These are phyloP conservation scores for Pyralis farinalis DNA, from an alignment of 2,888 invertebrate species.

Conservation along the genomic window DNA sequence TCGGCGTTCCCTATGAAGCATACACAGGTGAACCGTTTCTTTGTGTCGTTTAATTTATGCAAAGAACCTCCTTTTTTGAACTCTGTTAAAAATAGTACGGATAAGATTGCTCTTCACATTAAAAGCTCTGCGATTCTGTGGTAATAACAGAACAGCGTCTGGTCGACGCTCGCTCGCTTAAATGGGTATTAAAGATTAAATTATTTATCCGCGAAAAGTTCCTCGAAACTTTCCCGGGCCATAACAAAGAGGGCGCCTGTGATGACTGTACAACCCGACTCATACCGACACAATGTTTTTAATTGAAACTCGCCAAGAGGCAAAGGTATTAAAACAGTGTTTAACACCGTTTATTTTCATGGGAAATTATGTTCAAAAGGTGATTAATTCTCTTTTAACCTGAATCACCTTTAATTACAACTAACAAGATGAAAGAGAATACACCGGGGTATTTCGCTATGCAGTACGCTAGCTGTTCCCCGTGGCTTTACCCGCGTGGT, in stretches of 20 bases:
- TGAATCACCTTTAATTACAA: constrained; percentile 26
- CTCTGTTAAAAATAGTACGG: no score
- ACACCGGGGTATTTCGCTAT: neutral
- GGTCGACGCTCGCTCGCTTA: constrained; percentile 48
- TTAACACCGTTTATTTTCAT: constrained; percentile 41
- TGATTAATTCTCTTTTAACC: constrained; percentile 38
- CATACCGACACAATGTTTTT: constrained; percentile 33
- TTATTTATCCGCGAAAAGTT: constrained; percentile 67
- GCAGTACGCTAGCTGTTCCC: neutral
- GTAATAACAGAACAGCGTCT: constrained; percentile 47
- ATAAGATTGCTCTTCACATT: no score
- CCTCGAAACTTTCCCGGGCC: constrained; percentile 45
- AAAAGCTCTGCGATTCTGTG: constrained; percentile 44
- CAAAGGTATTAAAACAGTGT: constrained; percentile 46
- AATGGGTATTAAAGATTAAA: constrained; percentile 69
- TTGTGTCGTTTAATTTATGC: no score
- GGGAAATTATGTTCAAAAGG: constrained; percentile 45
- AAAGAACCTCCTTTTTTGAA: no score
- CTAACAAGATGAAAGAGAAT: constrained; percentile 16
- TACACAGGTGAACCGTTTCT: no score
- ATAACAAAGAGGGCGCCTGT: constrained; percentile 54
- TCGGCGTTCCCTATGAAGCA: no score
- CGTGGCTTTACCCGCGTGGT: no score
- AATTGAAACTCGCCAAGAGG: constrained; percentile 47
- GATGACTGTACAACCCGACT: constrained; percentile 31